Conservation (phyloP, 1,140 invertebrate genomes). For the Aphelenchoides besseyi region DNA sequence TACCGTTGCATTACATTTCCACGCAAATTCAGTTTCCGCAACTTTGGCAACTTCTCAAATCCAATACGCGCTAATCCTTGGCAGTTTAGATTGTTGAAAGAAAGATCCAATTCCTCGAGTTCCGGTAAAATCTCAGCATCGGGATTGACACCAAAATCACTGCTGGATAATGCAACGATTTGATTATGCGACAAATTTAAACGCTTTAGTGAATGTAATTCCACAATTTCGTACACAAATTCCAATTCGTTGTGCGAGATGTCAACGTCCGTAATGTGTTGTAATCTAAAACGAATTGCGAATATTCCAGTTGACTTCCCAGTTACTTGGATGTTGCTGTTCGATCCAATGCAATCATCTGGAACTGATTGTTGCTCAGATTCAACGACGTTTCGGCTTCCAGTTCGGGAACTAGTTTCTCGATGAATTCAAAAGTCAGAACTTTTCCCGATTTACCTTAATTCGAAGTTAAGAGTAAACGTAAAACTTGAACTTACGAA, state of each 20-base stretch:
- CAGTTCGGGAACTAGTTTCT: conserved; percentile 26
- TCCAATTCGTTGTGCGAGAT: conserved; percentile 36
- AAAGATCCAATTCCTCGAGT: conserved; percentile 28
- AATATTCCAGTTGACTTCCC: background rate
- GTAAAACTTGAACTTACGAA: conserved; percentile 18
- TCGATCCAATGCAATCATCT: conserved; percentile 42
- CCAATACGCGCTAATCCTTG: conserved; percentile 29
- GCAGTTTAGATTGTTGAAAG: conserved; percentile 34
- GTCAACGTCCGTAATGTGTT: conserved; percentile 34
- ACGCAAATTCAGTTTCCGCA: conserved; percentile 25
- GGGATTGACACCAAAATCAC: conserved; percentile 16
- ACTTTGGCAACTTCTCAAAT: conserved; percentile 20
- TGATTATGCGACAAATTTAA: conserved; percentile 31
- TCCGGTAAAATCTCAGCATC: conserved; percentile 34
- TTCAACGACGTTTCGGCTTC: background rate
- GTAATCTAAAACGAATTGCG: conserved; percentile 25
- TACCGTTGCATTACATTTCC: conserved; percentile 31
- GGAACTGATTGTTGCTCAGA: conserved; percentile 28
- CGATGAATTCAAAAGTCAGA: conserved; percentile 37
- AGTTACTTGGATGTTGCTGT: conserved; percentile 38
- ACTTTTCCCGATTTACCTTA: conserved; percentile 35
- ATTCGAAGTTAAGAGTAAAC: background rate
- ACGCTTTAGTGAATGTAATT: conserved; percentile 17
- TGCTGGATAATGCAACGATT: conserved; percentile 27
- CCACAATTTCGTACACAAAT: conserved; percentile 34